phyloP scores from a whole-genome alignment of 2,888 invertebrate genomes.

The Euplexia lucipara region DNA sequence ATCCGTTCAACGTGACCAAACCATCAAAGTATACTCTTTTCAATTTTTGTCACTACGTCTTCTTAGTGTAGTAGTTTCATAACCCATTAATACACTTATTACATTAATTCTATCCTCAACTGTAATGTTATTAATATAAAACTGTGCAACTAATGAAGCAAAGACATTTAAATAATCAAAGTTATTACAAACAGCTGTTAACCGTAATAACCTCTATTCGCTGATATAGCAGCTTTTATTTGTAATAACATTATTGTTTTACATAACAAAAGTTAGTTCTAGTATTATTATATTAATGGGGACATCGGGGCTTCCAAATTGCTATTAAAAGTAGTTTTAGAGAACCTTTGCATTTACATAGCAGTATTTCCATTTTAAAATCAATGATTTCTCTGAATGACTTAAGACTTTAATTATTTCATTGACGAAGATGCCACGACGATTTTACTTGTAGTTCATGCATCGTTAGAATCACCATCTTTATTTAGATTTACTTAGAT shows the following conservation, averaged over 20 bases:
- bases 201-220: background rate
- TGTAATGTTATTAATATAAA: slow-evolving; percentile 1
- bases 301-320: slow-evolving; percentile 24
- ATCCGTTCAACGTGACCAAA: too few relatives aligned
- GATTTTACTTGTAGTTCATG: background rate
- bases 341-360: background rate
- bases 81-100: too few relatives aligned
- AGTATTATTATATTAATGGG: slow-evolving; percentile 27
- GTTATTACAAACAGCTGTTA: slow-evolving; percentile 21
- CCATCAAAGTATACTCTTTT: too few relatives aligned
- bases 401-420: too few relatives aligned
- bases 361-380: background rate
- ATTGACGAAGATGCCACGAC: too few relatives aligned
- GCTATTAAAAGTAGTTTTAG: background rate
- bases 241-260: slow-evolving; percentile 13
- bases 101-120: background rate
- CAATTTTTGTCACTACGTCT: too few relatives aligned
- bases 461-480: background rate
- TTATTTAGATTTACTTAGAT: too few relatives aligned
- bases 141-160: slow-evolving; percentile 2
- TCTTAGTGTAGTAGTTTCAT: too few relatives aligned
- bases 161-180: slow-evolving; percentile 14
- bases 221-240: slow-evolving; percentile 10
- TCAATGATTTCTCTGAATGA: too few relatives aligned
- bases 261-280: slow-evolving; percentile 17